These are phyloP conservation scores for Stramonita haemastoma DNA, from an alignment of 2,888 invertebrate genomes.

Conservation along the genomic window DNA sequence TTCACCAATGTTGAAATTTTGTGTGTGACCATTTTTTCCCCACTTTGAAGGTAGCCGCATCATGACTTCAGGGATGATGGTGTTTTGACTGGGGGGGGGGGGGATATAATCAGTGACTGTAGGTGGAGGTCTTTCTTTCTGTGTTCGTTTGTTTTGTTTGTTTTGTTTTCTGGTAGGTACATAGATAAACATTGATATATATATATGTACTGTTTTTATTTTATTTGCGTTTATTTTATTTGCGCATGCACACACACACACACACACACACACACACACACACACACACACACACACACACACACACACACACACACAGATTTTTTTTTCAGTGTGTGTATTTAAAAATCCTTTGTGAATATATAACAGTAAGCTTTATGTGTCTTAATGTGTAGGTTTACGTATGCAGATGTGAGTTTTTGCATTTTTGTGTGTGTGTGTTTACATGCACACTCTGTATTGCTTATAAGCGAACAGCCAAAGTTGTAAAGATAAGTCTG, in stretches of 20 bases:
- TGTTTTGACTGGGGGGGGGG: background rate
- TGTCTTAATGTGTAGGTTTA: background rate
- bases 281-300: background rate
- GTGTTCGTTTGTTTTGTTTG: no score
- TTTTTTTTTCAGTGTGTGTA: background rate
- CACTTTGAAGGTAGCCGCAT: background rate
- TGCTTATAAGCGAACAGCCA: no score
- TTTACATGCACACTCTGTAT: background rate
- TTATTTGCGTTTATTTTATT: background rate
- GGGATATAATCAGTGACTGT: background rate
- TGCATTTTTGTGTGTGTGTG: background rate
- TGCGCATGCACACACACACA: background rate
- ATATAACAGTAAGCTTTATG: background rate
- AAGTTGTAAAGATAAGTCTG: no score
- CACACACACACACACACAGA: no score
- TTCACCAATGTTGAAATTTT: no score
- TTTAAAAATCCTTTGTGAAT: background rate
- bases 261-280: background rate
- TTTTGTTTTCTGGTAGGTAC: no score
- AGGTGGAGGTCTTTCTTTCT: background rate
- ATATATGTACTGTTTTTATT: no score
- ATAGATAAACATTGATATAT: no score
- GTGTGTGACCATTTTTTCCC: no score
- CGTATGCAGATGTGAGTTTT: background rate
- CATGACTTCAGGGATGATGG: background rate